phyloP scores from a whole-genome alignment of 1,140 invertebrate species.

The Drosophila watanabei region DNA sequence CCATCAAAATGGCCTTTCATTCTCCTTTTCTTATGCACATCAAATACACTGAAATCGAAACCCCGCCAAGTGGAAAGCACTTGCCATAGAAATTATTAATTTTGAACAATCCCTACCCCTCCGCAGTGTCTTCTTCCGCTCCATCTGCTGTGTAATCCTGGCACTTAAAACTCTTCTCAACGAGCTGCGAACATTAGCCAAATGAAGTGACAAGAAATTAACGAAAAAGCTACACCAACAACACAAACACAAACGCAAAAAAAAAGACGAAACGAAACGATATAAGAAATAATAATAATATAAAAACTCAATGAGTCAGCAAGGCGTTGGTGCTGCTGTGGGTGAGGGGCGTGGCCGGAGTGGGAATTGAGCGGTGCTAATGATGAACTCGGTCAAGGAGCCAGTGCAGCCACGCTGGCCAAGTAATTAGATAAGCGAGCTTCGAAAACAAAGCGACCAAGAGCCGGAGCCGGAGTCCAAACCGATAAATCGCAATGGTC shows the following conservation, averaged over 20 bases:
- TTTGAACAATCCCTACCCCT: constrained; percentile 27
- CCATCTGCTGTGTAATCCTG: constrained; percentile 56
- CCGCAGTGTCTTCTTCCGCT: constrained; percentile 31
- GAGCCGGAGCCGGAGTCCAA: constrained; percentile 5
- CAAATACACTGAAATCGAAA: constrained; percentile 44
- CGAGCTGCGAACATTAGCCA: constrained; percentile 54
- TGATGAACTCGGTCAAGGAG: constrained; percentile 68
- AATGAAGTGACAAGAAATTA: constrained; percentile 71
- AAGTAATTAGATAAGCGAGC: constrained; percentile 69
- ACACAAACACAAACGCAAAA: neutral
- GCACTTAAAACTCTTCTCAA: constrained; percentile 47
- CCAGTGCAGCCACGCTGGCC: constrained; percentile 44
- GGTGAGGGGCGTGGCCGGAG: constrained; percentile 44
- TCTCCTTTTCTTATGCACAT: constrained; percentile 24
- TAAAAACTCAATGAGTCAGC: constrained; percentile 50
- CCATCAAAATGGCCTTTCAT: constrained; percentile 19
- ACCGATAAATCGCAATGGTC: constrained; percentile 64
- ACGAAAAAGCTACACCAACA: constrained; percentile 18
- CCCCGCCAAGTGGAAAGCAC: constrained; percentile 54
- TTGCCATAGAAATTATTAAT: constrained; percentile 54
- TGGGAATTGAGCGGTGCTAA: constrained; percentile 41
- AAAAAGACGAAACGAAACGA: constrained; percentile 13
- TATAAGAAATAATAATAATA: constrained; percentile 55
- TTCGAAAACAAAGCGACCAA: constrained; percentile 30
- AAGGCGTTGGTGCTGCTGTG: constrained; percentile 24